Conservation (phyloP, 2,797 vertebrate species). For the Neomorphus geoffroyi region DNA sequence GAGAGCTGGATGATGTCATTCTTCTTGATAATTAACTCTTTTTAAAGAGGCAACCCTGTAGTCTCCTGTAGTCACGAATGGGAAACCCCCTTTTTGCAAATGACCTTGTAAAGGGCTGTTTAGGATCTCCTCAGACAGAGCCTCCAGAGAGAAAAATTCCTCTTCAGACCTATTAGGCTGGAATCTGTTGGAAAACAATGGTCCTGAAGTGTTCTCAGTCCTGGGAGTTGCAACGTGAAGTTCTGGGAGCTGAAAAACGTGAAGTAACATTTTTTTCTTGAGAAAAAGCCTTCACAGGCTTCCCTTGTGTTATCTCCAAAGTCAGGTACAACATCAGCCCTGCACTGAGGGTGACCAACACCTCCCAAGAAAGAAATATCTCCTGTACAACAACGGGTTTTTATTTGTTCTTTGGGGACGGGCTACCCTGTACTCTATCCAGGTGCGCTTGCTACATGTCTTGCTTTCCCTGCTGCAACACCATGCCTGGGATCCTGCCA, state of each 20-base stretch:
- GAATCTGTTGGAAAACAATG: background rate
- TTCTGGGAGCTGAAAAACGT: background rate
- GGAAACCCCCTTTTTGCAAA: background rate
- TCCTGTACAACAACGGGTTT: background rate
- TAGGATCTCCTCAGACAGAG: background rate
- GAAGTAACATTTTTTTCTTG: background rate
- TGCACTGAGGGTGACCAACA: background rate
- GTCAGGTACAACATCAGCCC: background rate
- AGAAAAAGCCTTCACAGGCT: background rate
- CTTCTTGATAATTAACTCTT: background rate
- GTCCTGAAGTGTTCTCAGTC: background rate
- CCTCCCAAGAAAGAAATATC: background rate
- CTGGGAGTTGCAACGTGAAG: background rate
- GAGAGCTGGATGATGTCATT: background rate
- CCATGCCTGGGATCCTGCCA: rapidly evolving
- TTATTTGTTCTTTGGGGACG: background rate
- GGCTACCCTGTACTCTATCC: background rate
- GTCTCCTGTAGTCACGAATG: background rate
- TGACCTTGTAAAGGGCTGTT: background rate
- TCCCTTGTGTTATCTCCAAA: background rate
- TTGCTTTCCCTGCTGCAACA: background rate
- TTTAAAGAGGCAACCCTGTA: background rate
- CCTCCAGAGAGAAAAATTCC: background rate
- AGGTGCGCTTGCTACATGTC: background rate
- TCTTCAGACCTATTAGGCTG: background rate